Evolutionary conservation across 1,140 invertebrate genomes (phyloP).

Genomic region (Semibalanus balanoides): DNA sequence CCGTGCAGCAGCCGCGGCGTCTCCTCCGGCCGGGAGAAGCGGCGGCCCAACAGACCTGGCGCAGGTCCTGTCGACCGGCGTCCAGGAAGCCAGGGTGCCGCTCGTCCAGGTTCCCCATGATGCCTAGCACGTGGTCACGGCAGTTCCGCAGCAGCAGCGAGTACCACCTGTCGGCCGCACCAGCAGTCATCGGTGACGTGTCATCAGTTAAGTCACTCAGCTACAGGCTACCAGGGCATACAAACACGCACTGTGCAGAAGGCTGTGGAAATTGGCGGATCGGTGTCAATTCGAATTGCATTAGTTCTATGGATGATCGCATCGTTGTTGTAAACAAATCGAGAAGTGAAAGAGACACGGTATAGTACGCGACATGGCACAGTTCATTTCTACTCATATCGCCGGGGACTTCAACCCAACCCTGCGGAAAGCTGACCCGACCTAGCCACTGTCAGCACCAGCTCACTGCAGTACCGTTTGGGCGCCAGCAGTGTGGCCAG

Average conservation of each 20-base stretch:
- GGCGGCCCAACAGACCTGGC: no score
- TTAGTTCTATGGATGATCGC: no score
- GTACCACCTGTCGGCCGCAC: neutral
- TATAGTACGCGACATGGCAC: no score
- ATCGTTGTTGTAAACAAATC: neutral
- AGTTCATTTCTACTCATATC: no score
- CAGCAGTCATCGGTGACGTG: neutral
- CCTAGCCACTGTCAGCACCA: neutral
- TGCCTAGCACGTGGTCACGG: neutral
- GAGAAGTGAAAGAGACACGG: no score
- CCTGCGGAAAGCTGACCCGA: neutral
- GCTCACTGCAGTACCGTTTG: neutral
- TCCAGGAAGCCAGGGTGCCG: neutral
- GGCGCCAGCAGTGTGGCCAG: neutral
- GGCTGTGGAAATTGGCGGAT: neutral
- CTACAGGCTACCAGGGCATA: neutral
- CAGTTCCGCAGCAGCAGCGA: neutral
- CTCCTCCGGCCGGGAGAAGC: no score
- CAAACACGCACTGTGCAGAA: no score
- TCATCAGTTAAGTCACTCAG: neutral
- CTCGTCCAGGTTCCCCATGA: neutral
- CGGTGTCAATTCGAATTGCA: no score
- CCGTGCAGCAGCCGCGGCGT: no score
- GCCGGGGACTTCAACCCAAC: neutral
- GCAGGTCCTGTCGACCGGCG: neutral